Evolutionary conservation across 2,797 vertebrate genomes (phyloP), one percentile per base, ranked within the genome.

Genomic region (Xenentodon cancila): DNA sequence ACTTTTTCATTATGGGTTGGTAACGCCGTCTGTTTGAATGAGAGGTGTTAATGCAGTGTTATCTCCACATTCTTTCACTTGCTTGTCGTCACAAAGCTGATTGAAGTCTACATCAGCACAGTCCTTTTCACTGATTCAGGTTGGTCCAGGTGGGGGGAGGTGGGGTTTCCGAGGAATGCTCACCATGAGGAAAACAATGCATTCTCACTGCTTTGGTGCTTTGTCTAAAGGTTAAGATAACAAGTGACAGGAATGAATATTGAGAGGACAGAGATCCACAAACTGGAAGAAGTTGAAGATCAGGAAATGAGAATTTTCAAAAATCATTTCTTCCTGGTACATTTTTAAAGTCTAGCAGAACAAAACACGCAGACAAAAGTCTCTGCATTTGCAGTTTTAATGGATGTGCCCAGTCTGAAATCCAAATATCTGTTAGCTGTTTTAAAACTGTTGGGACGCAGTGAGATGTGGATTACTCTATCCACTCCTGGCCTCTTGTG

Each of bases 121-220:
- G 18, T 1, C 15, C 46, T 27, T 48, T 30, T 27, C 5, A 40
- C 3, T 37, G 11, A 18, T 58, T 49, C 32, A 21, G 20, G 57
- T 79, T 67, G 37, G 54, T 66, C 30, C 9, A 32, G 47, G 67
- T 1, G 40, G 11, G 30, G 69, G 75, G 48, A 67, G 75, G 75
- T 55, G 80, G 66, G 66, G 71, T 83, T 74, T 54, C 53, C 32
- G 50, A 40, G 79, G 79, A 84, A 85, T 80, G 76, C 59, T 80
- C 72, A 84, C 67, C 43, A 25, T 19, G 49, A 73, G 51, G 52
- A 50, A 74, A 68, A 37, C 81, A 85, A 87, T 82, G 85, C 60
- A 68, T 70, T 73, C 79, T 82, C 78, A 71, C 86, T 81, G 83
- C 83, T 89, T 91, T 77, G 45, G 68, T 47, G 48, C 46, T 66